Conservation (phyloP, 2,888 invertebrate genomes). For the Oscheius sp. region DNA sequence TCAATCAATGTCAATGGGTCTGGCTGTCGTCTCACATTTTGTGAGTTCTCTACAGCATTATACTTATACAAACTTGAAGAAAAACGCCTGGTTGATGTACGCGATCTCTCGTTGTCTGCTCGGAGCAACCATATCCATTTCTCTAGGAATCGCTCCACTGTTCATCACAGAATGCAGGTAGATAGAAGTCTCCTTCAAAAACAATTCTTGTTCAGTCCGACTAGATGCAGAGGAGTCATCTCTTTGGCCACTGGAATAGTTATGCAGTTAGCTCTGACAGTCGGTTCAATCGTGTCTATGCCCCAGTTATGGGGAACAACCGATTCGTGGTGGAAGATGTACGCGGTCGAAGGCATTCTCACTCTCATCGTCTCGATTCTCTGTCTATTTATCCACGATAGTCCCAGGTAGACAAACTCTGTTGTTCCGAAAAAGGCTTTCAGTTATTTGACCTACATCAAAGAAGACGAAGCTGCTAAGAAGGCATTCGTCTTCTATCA, state of each 20-base stretch:
- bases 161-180: conserved; percentile 60
- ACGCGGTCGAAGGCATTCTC: conserved; percentile 47
- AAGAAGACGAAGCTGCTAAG: conserved; percentile 5
- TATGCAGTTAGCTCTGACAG: conserved; percentile 57
- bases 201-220: conserved; percentile 50
- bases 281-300: conserved; percentile 62
- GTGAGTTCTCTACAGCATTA: conserved; percentile 36
- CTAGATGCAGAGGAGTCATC: conserved; percentile 56
- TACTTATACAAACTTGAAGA: conserved; percentile 11
- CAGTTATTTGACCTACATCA: conserved; percentile 15
- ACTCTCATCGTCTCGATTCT: conserved; percentile 40
- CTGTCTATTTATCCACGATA: conserved; percentile 46
- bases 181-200: too few relatives aligned
- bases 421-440: background rate
- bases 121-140: conserved; percentile 56
- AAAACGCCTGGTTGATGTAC: conserved; percentile 45
- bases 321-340: conserved; percentile 56
- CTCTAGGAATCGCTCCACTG: conserved; percentile 52
- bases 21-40: conserved; percentile 45
- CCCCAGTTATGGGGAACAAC: conserved; percentile 52
- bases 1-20: conserved; percentile 40
- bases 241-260: conserved; percentile 60
- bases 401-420: conserved; percentile 43
- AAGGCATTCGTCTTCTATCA: conserved; percentile 22
- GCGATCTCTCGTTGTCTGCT: conserved; percentile 54